Evolutionary conservation across 2,113 vertebrate species (phyloP).

Genomic region (Phyllopteryx taeniolatus): DNA sequence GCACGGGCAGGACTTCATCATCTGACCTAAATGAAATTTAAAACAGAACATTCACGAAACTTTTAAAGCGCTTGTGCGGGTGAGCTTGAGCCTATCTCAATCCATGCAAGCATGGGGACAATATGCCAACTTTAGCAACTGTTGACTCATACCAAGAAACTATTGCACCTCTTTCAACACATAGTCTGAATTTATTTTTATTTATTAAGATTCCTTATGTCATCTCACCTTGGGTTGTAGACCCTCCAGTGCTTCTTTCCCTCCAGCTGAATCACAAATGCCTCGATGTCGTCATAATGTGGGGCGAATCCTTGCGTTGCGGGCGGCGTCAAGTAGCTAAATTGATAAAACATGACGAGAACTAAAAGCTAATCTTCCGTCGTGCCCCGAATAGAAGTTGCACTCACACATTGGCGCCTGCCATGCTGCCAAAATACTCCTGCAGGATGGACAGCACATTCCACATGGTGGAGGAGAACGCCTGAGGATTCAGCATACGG

Average conservation of each 20-base stretch:
- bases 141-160: background rate
- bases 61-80: background rate
- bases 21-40: slow-evolving; percentile 55
- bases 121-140: too few species aligned
- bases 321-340: slow-evolving; percentile 88
- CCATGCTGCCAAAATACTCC: slow-evolving; percentile 93
- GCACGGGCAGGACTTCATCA: slow-evolving; percentile 71
- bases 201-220: slow-evolving; percentile 18
- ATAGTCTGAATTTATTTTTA: background rate
- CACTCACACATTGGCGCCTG: slow-evolving; percentile 84
- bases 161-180: background rate
- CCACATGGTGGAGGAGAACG: slow-evolving; percentile 86
- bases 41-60: slow-evolving; percentile 2
- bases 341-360: background rate
- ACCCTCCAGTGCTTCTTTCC: slow-evolving; percentile 94
- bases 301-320: slow-evolving; percentile 94
- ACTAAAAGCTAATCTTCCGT: background rate
- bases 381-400: background rate
- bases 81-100: background rate
- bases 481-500: slow-evolving; percentile 89
- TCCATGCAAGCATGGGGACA: background rate
- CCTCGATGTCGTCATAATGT: slow-evolving; percentile 97
- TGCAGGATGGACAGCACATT: slow-evolving; percentile 88
- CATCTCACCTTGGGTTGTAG: slow-evolving; percentile 84
- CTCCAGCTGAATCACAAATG: slow-evolving; percentile 93